phyloP scores from a whole-genome alignment of 2,113 vertebrate genomes.

The Saguinus midas region DNA sequence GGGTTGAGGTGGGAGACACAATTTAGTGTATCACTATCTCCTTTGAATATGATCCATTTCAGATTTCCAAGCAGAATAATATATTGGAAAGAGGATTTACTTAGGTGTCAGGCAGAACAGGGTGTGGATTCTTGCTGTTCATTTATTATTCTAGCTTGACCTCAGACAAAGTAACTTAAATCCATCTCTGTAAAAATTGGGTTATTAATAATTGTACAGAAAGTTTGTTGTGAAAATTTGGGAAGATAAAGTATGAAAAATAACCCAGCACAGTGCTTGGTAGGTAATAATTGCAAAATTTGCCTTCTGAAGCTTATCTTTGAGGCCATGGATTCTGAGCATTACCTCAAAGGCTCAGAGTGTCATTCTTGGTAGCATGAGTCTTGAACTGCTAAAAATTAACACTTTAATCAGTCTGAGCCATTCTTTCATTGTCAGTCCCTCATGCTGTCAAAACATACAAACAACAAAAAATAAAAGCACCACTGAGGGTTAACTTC shows the following conservation, averaged over 20 bases:
- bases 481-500: not conserved
- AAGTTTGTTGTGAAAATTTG: not conserved
- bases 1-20: fast-evolving
- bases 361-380: not conserved
- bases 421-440: not conserved
- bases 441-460: not conserved
- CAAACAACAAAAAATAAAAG: not conserved
- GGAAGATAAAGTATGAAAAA: not conserved
- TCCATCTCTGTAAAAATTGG: not conserved
- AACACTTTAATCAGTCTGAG: not conserved
- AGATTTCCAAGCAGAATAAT: not conserved
- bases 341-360: not conserved
- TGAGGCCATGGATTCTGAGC: not conserved
- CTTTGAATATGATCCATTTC: not conserved
- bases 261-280: fast-evolving
- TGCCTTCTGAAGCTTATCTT: not conserved
- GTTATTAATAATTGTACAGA: not conserved
- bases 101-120: not conserved
- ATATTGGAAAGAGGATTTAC: not conserved
- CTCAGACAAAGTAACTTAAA: not conserved
- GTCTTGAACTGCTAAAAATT: not conserved
- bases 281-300: not conserved
- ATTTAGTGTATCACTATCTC: not conserved
- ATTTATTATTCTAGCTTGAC: not conserved
- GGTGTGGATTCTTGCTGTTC: not conserved